Conservation (phyloP, 2,888 invertebrate species). For the Taphrorychus bicolor region DNA sequence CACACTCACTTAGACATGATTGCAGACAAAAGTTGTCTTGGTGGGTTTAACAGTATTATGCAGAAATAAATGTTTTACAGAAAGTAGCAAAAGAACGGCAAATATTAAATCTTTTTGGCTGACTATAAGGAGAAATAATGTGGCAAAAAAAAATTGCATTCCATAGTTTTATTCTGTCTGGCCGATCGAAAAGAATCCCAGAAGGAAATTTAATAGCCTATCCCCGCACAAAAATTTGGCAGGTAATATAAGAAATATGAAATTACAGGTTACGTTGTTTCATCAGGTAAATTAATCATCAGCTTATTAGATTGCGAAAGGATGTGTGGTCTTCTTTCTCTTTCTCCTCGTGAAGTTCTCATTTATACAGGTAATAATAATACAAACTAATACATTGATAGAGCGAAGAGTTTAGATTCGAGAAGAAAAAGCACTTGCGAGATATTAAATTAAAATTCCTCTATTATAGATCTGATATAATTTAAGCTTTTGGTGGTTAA, state of each 20-base stretch:
- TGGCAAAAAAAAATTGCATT: neutral
- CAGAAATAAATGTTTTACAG: no score
- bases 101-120: neutral
- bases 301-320: neutral
- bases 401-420: no score
- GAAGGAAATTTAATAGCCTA: constrained; percentile 8
- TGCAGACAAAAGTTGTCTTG: neutral
- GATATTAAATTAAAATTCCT: neutral
- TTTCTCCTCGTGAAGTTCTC: neutral
- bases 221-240: constrained; percentile 10
- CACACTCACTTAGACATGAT: neutral
- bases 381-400: no score
- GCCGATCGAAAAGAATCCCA: neutral
- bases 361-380: neutral
- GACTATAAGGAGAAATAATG: neutral
- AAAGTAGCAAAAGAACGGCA: no score
- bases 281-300: constrained; percentile 9
- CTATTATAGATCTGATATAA: neutral
- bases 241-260: constrained; percentile 15
- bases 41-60: neutral
- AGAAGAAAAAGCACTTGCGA: no score
- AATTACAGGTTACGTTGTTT: constrained; percentile 9
- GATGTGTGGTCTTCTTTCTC: neutral
- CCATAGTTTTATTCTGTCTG: constrained; percentile 1
- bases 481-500: neutral